phyloP scores from a whole-genome alignment of 2,888 invertebrate genomes.

The Callyntrura guangdongensis region DNA sequence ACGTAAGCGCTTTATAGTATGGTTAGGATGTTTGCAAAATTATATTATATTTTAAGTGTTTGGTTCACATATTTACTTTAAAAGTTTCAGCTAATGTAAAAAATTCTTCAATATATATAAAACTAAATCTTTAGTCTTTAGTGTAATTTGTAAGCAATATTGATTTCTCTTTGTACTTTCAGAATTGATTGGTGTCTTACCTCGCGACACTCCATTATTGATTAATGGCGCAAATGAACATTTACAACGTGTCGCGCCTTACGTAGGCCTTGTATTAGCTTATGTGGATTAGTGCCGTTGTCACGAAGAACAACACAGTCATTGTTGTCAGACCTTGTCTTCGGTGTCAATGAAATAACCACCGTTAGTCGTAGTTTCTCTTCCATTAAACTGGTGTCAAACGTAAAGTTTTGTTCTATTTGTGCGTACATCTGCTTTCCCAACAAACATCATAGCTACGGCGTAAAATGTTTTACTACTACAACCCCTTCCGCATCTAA shows the following conservation, averaged over 20 bases:
- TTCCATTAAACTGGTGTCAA: not conserved
- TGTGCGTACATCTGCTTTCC: not conserved
- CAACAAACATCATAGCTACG: not conserved
- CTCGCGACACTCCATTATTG: not conserved
- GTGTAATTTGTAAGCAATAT: no score
- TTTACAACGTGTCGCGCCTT: not conserved
- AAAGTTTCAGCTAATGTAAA: no score
- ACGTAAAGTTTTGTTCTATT: not conserved
- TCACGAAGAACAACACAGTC: not conserved
- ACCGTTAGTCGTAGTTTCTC: not conserved
- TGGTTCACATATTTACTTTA: no score
- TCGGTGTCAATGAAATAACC: not conserved
- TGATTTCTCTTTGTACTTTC: no score
- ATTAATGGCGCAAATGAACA: not conserved
- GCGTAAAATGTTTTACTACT: conserved; percentile 41
- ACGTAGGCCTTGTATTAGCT: not conserved
- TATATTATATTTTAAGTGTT: no score
- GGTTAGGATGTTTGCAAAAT: no score
- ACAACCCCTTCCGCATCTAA: not conserved
- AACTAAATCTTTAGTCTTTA: no score
- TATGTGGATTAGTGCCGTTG: not conserved
- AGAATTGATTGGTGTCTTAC: no score
- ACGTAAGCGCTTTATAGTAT: no score
- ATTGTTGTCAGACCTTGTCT: not conserved
- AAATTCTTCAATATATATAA: no score